Base-by-base conservation (phyloP, 2,113 vertebrate species). In the Melanotaenia duboulayi region DNA sequence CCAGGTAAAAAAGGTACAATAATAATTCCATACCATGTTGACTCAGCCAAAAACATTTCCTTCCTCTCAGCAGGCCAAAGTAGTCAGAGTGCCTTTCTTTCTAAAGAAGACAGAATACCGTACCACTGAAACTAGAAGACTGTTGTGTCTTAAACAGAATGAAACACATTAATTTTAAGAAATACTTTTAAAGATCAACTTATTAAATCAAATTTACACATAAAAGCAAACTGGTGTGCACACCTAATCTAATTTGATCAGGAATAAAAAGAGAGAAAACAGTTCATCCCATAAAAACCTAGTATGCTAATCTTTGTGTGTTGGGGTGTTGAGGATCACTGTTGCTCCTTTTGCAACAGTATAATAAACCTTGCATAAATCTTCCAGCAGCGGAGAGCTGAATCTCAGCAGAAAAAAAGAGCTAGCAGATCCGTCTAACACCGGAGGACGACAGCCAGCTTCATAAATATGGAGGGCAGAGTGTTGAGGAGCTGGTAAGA, bases 381-480 rank as follows among this genome's bases (percentile, higher is more conserved):
- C 71, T 83, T 4, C 8, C 24, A 40, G 79, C 48, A 1, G 8
- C 10, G 25, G 44, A 61, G 44, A 48, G 65, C 39, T 23, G 58
- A 76, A 79, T 69, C 77, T 83, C 60, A 7, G 62, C 71, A 68
- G 59, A 73, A 76, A 70, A 81, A 59, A 51, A 13, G 46, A 35
- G 32, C 32, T 56, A 22, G 74, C 42, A 23, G 74, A 81, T 78
- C 72, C 20, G 66, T 77, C 69, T 61, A 73, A 86, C 79, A 64
- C 58, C 11, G 17, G 67, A 67, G 82, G 51, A 85, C 54, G 70
- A 78, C 81, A 60, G 79, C 56, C 64, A 52, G 80, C 67, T 87
- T 86, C 86, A 89, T 89, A 81, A 91, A 89, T 88, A 89, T 87
- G 87, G 84, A 88, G 81, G 76, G 63, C 42, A 70, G 70, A 77